Evolutionary conservation across 2,113 vertebrate species (phyloP).

Genomic region (Leiothrix lutea): DNA sequence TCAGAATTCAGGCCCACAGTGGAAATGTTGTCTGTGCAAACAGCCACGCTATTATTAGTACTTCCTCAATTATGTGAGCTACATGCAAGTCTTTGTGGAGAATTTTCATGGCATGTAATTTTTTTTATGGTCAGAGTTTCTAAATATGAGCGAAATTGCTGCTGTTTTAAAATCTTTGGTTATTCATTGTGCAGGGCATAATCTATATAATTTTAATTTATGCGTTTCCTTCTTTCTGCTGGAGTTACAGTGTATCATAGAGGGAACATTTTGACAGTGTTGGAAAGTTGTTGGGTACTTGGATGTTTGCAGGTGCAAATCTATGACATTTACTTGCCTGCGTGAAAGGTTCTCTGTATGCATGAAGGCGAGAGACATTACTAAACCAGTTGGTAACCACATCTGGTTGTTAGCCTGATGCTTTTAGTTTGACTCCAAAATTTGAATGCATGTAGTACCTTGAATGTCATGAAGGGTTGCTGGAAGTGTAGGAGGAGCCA

Average conservation of each 20-base stretch:
- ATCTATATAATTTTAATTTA: slow-evolving; percentile 63
- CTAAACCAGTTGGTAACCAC: background rate
- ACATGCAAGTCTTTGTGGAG: slow-evolving; percentile 44
- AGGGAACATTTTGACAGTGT: background rate
- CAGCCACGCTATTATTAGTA: slow-evolving; percentile 40
- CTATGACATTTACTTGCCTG: background rate
- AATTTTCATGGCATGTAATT: slow-evolving; percentile 66
- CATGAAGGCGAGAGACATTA: background rate
- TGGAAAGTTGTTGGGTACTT: background rate
- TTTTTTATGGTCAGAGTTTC: slow-evolving; percentile 28
- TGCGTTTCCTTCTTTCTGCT: slow-evolving; percentile 58
- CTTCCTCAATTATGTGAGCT: slow-evolving; percentile 62
- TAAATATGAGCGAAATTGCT: slow-evolving; percentile 17
- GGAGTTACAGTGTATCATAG: background rate
- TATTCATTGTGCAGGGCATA: background rate
- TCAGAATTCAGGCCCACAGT: slow-evolving; percentile 36
- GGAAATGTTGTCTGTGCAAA: slow-evolving; percentile 61
- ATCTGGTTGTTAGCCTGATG: background rate
- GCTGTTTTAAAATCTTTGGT: background rate
- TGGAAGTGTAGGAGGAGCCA: background rate
- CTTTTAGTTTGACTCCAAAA: background rate
- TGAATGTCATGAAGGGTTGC: background rate
- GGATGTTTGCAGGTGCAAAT: background rate
- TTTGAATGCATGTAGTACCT: background rate
- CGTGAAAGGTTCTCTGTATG: background rate